These are phyloP conservation scores for Anastrepha obliqua DNA, from an alignment of 1,140 invertebrate genomes.

Conservation along the genomic window DNA sequence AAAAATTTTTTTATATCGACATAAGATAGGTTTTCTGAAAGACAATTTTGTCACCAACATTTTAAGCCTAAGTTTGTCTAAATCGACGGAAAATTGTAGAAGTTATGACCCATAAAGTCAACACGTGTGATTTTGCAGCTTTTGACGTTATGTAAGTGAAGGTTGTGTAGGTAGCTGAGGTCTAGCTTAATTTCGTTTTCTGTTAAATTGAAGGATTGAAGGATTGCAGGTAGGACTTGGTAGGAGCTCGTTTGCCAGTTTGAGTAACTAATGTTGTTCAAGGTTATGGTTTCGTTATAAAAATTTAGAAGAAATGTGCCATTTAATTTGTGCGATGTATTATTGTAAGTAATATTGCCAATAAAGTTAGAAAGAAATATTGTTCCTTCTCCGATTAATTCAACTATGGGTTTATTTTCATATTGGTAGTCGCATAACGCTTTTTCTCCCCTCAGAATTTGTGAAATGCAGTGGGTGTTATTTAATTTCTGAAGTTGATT, in stretches of 20 bases:
- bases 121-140: too few species aligned
- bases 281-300: slow-evolving; percentile 6
- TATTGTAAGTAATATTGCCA: background rate
- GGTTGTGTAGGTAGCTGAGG: background rate
- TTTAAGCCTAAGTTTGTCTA: too few species aligned
- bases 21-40: too few species aligned
- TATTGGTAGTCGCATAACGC: background rate
- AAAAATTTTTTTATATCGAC: too few species aligned
- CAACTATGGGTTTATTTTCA: slow-evolving; percentile 14
- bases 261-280: slow-evolving; percentile 7
- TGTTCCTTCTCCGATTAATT: slow-evolving; percentile 2
- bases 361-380: background rate
- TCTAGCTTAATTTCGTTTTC: slow-evolving; percentile 39
- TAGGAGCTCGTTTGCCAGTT: slow-evolving; percentile 6
- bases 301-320: slow-evolving; percentile 2
- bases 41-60: too few species aligned
- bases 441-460: slow-evolving; percentile 6
- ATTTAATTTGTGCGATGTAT: background rate
- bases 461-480: too few species aligned
- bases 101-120: too few species aligned
- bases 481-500: background rate
- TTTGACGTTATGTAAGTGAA: background rate
- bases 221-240: slow-evolving; percentile 13
- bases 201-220: background rate
- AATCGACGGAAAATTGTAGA: too few species aligned